A percentile compares a stretch with the other conserved stretches of the same genome.
Conservation (phyloP, 2,113 vertebrate genomes). For the Himantopus leucocephalus region DNA sequence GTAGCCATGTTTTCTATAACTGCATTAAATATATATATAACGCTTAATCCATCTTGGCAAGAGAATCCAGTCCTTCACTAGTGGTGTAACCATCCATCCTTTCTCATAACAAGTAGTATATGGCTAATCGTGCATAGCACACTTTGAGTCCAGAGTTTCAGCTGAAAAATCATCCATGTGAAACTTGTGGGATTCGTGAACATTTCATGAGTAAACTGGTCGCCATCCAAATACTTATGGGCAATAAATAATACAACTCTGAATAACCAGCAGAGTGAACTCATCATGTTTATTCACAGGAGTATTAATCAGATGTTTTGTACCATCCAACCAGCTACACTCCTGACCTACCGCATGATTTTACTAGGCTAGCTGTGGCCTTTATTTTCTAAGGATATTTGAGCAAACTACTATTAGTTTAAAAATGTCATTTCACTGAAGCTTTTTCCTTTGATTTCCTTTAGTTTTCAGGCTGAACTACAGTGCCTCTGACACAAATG, state of each 20-base stretch:
- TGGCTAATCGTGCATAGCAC: constrained; percentile 18
- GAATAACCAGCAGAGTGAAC: neutral
- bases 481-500: constrained; percentile 84
- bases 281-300: constrained; percentile 30
- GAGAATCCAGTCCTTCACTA: neutral
- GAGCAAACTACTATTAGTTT: neutral
- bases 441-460: neutral
- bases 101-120: neutral
- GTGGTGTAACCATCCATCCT: neutral
- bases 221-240: constrained; percentile 27
- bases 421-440: neutral
- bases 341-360: neutral
- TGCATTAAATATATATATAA: constrained; percentile 46
- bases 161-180: constrained; percentile 12
- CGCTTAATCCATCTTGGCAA: constrained; percentile 48
- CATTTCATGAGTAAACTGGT: constrained; percentile 51
- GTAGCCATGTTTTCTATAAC: constrained; percentile 40
- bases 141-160: neutral
- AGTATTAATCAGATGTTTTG: constrained; percentile 30
- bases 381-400: neutral
- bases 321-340: neutral
- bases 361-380: neutral
- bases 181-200: constrained; percentile 39
- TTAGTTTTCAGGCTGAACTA: constrained; percentile 87
- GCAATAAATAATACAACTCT: constrained; percentile 30